phyloP scores from a whole-genome alignment of 2,888 invertebrate species.

The Dascillus cervinus region DNA sequence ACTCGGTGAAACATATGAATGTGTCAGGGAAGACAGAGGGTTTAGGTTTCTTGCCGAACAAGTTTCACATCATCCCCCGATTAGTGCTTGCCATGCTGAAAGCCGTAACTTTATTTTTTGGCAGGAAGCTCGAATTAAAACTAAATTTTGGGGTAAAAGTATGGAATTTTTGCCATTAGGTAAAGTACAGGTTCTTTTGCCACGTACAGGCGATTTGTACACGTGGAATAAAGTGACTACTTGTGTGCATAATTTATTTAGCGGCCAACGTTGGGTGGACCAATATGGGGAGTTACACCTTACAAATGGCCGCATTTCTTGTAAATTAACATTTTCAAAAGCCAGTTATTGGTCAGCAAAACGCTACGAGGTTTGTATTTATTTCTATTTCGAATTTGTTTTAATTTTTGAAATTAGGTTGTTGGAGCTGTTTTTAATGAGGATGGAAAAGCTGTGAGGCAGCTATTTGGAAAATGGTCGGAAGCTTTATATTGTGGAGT shows the following conservation, averaged over 20 bases:
- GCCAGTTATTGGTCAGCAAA: slow-evolving; percentile 72
- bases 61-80: slow-evolving; percentile 80
- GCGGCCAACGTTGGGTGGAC: slow-evolving; percentile 78
- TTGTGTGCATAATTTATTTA: slow-evolving; percentile 78
- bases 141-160: slow-evolving; percentile 86
- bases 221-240: slow-evolving; percentile 78
- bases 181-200: slow-evolving; percentile 54
- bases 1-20: slow-evolving; percentile 76
- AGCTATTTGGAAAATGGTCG: slow-evolving; percentile 74
- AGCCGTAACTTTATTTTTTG: slow-evolving; percentile 69
- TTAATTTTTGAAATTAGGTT: slow-evolving; percentile 28
- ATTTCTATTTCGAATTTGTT: not conserved
- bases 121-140: slow-evolving; percentile 78
- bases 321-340: slow-evolving; percentile 75
- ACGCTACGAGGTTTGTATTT: slow-evolving; percentile 57
- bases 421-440: slow-evolving; percentile 55
- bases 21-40: slow-evolving; percentile 66
- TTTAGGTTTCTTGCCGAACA: slow-evolving; percentile 75
- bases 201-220: slow-evolving; percentile 60
- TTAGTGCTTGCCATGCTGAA: slow-evolving; percentile 74
- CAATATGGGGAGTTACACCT: slow-evolving; percentile 78
- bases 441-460: slow-evolving; percentile 50
- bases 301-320: slow-evolving; percentile 55
- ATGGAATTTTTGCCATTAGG: slow-evolving; percentile 83
- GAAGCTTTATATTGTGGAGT: slow-evolving; percentile 71